Base-by-base conservation (phyloP, 2,113 vertebrate species). In the Scytalopus superciliaris region DNA sequence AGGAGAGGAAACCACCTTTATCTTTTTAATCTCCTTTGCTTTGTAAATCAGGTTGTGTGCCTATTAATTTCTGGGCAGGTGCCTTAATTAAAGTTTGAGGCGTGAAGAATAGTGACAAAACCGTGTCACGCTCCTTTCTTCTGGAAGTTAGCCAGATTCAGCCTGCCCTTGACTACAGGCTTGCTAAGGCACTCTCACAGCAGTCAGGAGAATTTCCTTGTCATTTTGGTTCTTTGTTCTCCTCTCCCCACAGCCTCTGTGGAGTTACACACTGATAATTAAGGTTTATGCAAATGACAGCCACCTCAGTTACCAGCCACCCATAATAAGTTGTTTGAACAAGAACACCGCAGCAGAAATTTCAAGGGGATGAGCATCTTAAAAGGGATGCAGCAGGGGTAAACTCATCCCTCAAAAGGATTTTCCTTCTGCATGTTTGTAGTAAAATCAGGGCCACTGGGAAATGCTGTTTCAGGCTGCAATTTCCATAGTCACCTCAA, bases 41-140 rank as follows among this genome's bases (percentile, higher is more conserved):
- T 91, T 86, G 95, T 92, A 96, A 88, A 95, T 94, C 90, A 86
- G 76, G 90, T 91, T 96, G 74, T 90, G 87, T 66, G 56, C 63
- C 82, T 86, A 91, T 57, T 95, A 90, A 95, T 85, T 93, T 96
- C 50, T 90, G 68, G 85, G 82, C 91, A 95, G 87, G 75, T 93
- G 87, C 12, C 12, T 96, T 96, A 94, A 96, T 97, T 94, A 96
- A 88, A 67, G 62, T 90, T 91, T 77, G 47, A 76, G 75, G 84
- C 74, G 96, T 93, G 93, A 96, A 94, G 87, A 70, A 84, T 45
- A 37, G 74, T 70, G 90, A 83, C 89, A 78, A 88, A 86, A 76
- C 63, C 64, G 9, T 93, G 93, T 91, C 52, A 77, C 0, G 1
- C 56, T 94, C 78, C 68, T 77, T 90, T 84, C 82, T 96, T 44